Evolutionary conservation across 1,140 invertebrate species (phyloP).

Genomic region (Pygmarrhopalites habei): DNA sequence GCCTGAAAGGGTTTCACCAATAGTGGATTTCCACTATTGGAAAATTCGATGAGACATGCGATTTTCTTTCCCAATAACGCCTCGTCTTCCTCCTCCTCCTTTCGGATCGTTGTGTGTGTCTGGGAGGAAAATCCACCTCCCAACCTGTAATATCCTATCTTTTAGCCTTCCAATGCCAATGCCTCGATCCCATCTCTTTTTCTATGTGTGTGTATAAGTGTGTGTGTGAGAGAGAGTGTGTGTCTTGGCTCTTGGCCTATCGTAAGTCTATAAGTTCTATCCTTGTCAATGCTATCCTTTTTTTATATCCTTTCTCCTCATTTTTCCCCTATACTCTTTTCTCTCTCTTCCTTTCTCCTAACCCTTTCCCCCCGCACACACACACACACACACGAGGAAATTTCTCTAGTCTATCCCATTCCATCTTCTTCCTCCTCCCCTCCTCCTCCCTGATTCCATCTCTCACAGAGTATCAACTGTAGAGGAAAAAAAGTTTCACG

Average conservation of each 20-base stretch:
- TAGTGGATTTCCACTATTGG: slow-evolving; percentile 38
- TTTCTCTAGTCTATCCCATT: not conserved
- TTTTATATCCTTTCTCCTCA: not conserved
- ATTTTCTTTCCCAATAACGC: slow-evolving; percentile 36
- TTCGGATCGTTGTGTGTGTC: not conserved
- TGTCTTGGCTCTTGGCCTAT: too few relatives aligned
- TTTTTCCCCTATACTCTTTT: not conserved
- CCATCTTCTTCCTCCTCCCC: slow-evolving; percentile 1
- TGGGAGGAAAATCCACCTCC: not conserved
- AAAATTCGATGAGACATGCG: slow-evolving; percentile 39
- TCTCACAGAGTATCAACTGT: too few relatives aligned
- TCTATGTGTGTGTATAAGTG: too few relatives aligned
- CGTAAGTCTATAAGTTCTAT: too few relatives aligned
- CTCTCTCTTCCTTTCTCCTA: not conserved
- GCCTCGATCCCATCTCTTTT: slow-evolving; percentile 15
- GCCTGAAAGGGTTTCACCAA: slow-evolving; percentile 39
- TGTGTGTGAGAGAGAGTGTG: too few relatives aligned
- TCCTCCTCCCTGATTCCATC: too few relatives aligned
- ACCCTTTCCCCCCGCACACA: not conserved
- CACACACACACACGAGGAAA: too few relatives aligned
- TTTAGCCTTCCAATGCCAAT: slow-evolving; percentile 1
- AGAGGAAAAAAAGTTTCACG: too few relatives aligned
- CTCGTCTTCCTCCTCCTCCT: slow-evolving; percentile 10
- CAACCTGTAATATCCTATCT: too few relatives aligned
- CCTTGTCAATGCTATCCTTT: too few relatives aligned